A percentile compares a stretch with the other conserved stretches of the same genome.
phyloP scores from a whole-genome alignment of 2,113 vertebrate genomes.

The Mesembrinibis cayennensis region DNA sequence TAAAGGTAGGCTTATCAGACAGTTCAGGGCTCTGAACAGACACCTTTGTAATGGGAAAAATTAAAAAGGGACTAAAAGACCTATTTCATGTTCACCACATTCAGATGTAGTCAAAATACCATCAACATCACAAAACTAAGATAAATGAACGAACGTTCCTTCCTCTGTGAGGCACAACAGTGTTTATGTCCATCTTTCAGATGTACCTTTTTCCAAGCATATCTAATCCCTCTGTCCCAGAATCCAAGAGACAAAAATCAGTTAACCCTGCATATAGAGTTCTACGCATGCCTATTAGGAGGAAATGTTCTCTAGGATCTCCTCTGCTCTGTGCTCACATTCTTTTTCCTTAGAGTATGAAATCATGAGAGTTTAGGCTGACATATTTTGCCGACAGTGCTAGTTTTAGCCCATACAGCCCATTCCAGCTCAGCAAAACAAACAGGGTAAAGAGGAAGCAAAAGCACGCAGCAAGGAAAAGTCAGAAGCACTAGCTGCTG shows the following conservation, averaged over 20 bases:
- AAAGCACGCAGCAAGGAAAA: not conserved
- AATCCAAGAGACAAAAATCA: not conserved
- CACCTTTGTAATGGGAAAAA: not conserved
- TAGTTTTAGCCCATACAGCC: not conserved
- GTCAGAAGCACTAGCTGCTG: not conserved
- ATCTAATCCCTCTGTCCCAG: not conserved
- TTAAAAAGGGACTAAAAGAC: not conserved
- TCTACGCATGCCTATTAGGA: not conserved
- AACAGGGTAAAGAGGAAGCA: not conserved
- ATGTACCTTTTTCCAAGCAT: not conserved
- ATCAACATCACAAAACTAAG: not conserved
- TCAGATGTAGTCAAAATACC: not conserved
- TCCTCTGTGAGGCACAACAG: rapidly evolving
- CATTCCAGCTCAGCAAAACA: not conserved
- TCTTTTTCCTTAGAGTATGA: not conserved
- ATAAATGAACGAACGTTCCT: not conserved
- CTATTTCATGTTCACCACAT: not conserved
- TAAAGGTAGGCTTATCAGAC: not conserved
- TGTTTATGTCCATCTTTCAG: not conserved
- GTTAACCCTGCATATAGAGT: not conserved
- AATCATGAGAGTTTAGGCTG: not conserved
- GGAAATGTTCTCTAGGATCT: not conserved
- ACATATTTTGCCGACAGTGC: not conserved
- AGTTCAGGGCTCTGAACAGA: not conserved
- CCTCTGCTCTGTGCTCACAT: not conserved